Base-by-base conservation (phyloP, 2,797 vertebrate genomes). In the Silurus aristotelis region DNA sequence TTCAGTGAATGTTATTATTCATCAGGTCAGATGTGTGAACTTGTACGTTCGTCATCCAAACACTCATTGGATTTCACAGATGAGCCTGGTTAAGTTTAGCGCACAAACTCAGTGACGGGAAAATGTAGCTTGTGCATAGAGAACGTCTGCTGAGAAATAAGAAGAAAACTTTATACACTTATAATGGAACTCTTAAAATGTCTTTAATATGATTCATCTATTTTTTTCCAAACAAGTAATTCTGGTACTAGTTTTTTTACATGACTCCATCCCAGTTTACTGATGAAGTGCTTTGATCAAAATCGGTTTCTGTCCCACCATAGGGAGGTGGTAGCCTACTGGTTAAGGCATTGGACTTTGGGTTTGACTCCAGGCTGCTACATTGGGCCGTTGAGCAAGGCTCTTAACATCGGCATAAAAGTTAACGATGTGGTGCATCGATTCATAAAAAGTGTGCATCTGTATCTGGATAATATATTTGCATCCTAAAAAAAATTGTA, bases 1-100 rank as follows among this genome's bases (percentile, higher is more conserved):
- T 66, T 80, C 43, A 66, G 1, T 66, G 43, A 25, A 66, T 66
- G 52, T 20, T 38, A 80, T 80, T 80, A 66, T 52, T 80, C 43
- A 80, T 80, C 78, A 27, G 77, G 60, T 80, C 60, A 61, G 61
- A 61, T 80, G 43, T 64, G 38, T 48, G 14, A 80, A 64, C 14
- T 64, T n/a, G 38, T 38, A 38, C 0, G 60, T 80, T 64, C 63
- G 60, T 80, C 77, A 80, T 48, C 25, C 64, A 52, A 14, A 80
- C 78, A 66, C 61, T 66, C 78, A 27, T 61, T 61, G 48, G 61
- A 80, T 80, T 80, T 52, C 78, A 80, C 78, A 80, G 61, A 80
- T 66, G 78, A 60, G 46, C n/a, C n/a, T 66, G 60, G 61, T 38
- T n/a, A 63, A 63, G 58, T 63, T 78, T 79, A 63, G 58, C 52